Conservation (phyloP, 1,140 invertebrate species). For the silkworm (Bombyx mori) region ASM3026992v2 NC_085117.1:9027501-9028000, state of each 20-base stretch:
- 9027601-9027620: slow-evolving; percentile 66
- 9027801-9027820: slow-evolving; percentile 50
- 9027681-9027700: slow-evolving; percentile 28
- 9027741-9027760: slow-evolving; percentile 6
- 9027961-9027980: slow-evolving; percentile 50
- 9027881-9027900: slow-evolving; percentile 38
- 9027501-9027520: slow-evolving; percentile 54
- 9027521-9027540: slow-evolving; percentile 32
- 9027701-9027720: slow-evolving; percentile 18
- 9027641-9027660: slow-evolving; percentile 52
- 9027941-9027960: slow-evolving; percentile 54
- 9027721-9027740: slow-evolving; percentile 21
- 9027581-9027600: slow-evolving; percentile 51
- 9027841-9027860: slow-evolving; percentile 10
- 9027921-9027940: slow-evolving; percentile 29
- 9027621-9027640: slow-evolving; percentile 66
- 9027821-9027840: slow-evolving; percentile 34
- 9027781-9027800: slow-evolving; percentile 34
- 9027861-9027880: slow-evolving; percentile 18
- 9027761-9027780: slow-evolving; percentile 6
- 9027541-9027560: slow-evolving; percentile 30
- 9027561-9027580: slow-evolving; percentile 41
- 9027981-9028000: slow-evolving; percentile 46
- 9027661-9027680: slow-evolving; percentile 34
- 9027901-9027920: slow-evolving; percentile 24